Evolutionary conservation across 2,888 invertebrate species (phyloP), one percentile per base, ranked within the genome.

Genomic region (Ischnura elegans): DNA sequence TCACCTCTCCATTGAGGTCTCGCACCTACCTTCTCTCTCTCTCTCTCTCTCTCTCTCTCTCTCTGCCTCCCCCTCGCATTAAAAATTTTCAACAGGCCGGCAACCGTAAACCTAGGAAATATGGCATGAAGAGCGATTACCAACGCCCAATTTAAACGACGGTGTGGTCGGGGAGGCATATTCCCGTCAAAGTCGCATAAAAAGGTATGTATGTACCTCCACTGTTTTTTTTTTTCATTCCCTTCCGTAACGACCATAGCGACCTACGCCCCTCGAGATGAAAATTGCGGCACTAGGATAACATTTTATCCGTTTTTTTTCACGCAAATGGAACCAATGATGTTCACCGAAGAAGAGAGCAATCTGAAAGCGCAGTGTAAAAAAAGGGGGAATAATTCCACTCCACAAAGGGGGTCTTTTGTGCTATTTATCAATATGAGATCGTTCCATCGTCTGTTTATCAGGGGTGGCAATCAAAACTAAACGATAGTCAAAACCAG

Each of bases 1-100:
- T 76, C 76, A n/a, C 76, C 76, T 76, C 25, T 25, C 76, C 76
- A 76, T 76, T 36, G 29, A 76, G 76, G 61, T 61, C 51, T 51
- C 61, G 2, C 25, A n/a, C 25, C 25, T 21, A 36, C 4, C n/a
- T n/a, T n/a, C n/a, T n/a, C n/a, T n/a, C n/a, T n/a, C n/a, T n/a
- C n/a, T n/a, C n/a, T n/a, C n/a, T n/a, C n/a, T n/a, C n/a, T n/a
- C n/a, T n/a, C n/a, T n/a, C n/a, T n/a, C n/a, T n/a, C n/a, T n/a
- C n/a, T n/a, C n/a, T n/a, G n/a, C n/a, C n/a, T n/a, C 29, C 36
- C 66, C 76, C 13, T 2, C 36, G 21, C 76, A 76, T 36, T 36
- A 10, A 13, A 61, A 13, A 10, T 29, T 8, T 76, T 76, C 76
- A 76, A 76, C 76, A 36, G 36, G 36, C 76, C 76, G 16, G 8